These are phyloP conservation scores for Dryoscopus gambensis DNA, from an alignment of 2,113 vertebrate genomes.

Conservation along the genomic window DNA sequence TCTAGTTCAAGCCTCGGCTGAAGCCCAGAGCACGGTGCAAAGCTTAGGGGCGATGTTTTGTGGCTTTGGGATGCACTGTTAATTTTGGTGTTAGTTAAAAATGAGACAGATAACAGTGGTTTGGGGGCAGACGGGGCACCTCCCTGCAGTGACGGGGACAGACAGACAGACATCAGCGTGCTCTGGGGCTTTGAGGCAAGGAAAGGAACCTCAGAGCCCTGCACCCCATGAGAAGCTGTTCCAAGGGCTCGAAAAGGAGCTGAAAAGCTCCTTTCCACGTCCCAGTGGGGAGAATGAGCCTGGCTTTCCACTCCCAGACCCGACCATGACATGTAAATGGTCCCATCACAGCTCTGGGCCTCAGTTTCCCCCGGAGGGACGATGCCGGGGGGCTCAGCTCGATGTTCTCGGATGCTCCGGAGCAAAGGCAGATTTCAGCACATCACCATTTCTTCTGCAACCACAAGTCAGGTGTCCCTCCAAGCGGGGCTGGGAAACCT, in stretches of 20 bases:
- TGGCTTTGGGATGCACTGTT: accelerated
- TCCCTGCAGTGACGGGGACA: not conserved
- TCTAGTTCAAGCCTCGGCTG: not conserved
- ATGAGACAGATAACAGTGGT: not conserved
- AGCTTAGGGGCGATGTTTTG: not conserved
- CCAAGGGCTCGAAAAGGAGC: not conserved
- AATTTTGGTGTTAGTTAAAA: not conserved
- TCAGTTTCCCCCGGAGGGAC: not conserved
- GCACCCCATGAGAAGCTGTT: not conserved
- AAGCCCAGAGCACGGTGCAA: accelerated
- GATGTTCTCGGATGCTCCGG: accelerated
- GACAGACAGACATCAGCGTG: accelerated
- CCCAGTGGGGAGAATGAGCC: accelerated
- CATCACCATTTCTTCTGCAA: accelerated
- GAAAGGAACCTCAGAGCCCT: not conserved
- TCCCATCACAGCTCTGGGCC: not conserved
- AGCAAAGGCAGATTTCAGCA: not conserved
- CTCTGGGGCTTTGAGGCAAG: not conserved
- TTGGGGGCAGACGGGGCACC: not conserved
- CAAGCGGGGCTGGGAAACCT: not conserved
- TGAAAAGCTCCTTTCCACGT: not conserved
- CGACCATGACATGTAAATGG: accelerated
- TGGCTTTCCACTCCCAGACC: accelerated
- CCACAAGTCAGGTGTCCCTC: not conserved
- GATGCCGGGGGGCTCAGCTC: accelerated